Base-by-base conservation (phyloP, 2,113 vertebrate species). In the Festucalex cinctus region DNA sequence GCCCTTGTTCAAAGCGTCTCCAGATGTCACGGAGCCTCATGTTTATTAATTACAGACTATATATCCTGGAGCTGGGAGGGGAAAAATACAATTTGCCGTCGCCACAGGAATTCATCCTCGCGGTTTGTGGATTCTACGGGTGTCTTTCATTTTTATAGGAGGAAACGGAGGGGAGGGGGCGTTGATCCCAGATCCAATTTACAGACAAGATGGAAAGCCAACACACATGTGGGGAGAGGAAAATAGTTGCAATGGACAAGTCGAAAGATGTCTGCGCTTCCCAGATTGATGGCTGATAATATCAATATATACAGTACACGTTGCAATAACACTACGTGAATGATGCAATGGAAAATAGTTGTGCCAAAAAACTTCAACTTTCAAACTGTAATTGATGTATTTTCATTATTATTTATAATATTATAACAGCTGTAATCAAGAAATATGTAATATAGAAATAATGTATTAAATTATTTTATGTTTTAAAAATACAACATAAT, bases 171-270 rank as follows among this genome's bases (percentile, higher is more conserved):
- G 67, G 81, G 65, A 75, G 1, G 24, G 41, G 26, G 7, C 3
- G 16, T 28, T 49, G 75, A 86, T 86, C 78, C 82, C 75, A 86
- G 78, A 85, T 88, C 88, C 77, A 88, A 89, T 90, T 90, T 88
- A 65, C 66, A 66, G 79, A 86, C 81, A 68, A 85, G 88, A 88
- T 81, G 77, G 86, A 87, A 85, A 86, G 78, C 81, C 84, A 86
- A 88, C 80, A 85, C 69, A 87, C 81, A 86, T 77, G 82, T 86
- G 84, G 87, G 72, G 37, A 75, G 70, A 79, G 60, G 85, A 82
- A 87, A 83, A 87, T 84, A 79, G 82, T 86, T 89, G 77, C 75
- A 77, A 43, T 49, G 78, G 82, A 85, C 73, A 77, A 76, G 72
- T 72, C 72, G 78, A 57, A 62, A 26, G 13, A 61, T n/a, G 20